Percentiles rank a stretch among this genome's conserved stretches.
These are phyloP conservation scores for Lates japonicus DNA, from an alignment of 2,797 vertebrate genomes.

Conservation along the genomic window DNA sequence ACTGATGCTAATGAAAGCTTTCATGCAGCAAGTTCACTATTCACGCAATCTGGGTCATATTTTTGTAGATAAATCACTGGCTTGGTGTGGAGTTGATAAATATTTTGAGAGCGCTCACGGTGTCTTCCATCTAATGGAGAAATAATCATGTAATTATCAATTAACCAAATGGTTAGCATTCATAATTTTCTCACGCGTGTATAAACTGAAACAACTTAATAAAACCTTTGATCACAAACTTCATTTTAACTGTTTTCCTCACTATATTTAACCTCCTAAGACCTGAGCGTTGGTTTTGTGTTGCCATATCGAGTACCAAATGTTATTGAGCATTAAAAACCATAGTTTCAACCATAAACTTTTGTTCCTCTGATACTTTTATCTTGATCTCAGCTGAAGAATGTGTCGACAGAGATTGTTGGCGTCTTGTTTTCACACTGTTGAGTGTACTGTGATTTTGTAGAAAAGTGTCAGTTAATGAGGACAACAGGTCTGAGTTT, in stretches of 20 bases:
- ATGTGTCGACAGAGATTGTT: too few relatives aligned
- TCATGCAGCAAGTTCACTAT: background rate
- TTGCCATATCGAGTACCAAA: too few relatives aligned
- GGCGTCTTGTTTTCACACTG: too few relatives aligned
- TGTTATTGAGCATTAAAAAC: too few relatives aligned
- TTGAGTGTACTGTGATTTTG: too few relatives aligned
- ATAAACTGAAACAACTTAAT: background rate
- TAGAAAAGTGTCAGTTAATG: too few relatives aligned
- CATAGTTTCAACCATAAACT: too few relatives aligned
- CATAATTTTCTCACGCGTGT: background rate
- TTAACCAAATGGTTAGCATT: background rate
- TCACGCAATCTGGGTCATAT: background rate
- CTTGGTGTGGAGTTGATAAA: background rate
- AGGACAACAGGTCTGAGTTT: too few relatives aligned
- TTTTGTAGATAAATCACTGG: background rate
- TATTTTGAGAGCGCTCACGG: background rate
- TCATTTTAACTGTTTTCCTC: background rate
- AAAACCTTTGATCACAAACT: background rate
- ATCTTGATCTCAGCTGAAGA: too few relatives aligned
- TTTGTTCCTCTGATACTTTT: too few relatives aligned
- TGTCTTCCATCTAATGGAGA: background rate
- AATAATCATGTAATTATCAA: background rate
- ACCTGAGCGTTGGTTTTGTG: too few relatives aligned
- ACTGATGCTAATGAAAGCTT: conserved; percentile 1
- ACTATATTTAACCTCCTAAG: background rate